Evolutionary conservation across 92 coral and sea anemone species (phyloP).

Genomic region (Nematostella vectensis): DNA sequence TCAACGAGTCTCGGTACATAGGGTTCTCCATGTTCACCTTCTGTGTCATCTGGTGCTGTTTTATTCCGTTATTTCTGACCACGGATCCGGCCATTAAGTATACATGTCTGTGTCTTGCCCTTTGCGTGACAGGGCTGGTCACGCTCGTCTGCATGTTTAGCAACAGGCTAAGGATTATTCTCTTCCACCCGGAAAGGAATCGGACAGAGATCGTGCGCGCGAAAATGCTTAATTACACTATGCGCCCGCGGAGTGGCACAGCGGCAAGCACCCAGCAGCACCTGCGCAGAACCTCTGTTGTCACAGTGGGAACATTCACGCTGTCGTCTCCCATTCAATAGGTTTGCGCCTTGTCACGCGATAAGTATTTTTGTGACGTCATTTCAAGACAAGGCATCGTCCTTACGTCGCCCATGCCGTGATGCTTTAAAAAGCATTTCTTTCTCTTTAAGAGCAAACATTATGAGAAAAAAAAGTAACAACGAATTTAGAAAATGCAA

Average conservation of each 20-base stretch:
- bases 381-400: too few species aligned
- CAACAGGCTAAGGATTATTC: conserved; percentile 64
- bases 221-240: conserved; percentile 73
- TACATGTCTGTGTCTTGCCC: conserved; percentile 48
- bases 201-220: conserved; percentile 82
- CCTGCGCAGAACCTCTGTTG: conserved; percentile 63
- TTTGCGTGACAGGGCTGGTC: conserved; percentile 65
- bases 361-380: too few species aligned
- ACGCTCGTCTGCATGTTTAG: conserved; percentile 78
- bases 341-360: too few species aligned
- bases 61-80: conserved; percentile 63
- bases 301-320: conserved; percentile 59
- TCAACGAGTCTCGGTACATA: conserved; percentile 88
- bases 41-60: conserved; percentile 78
- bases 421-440: too few species aligned
- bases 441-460: too few species aligned
- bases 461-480: too few species aligned
- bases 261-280: conserved; percentile 10
- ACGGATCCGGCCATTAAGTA: conserved; percentile 38
- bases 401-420: too few species aligned
- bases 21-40: conserved; percentile 91
- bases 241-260: conserved; percentile 55
- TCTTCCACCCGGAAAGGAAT: conserved; percentile 85
- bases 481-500: too few species aligned
- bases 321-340: conserved; percentile 8